phyloP scores from a whole-genome alignment of 2,113 vertebrate species.

The Myocastor coypus region DNA sequence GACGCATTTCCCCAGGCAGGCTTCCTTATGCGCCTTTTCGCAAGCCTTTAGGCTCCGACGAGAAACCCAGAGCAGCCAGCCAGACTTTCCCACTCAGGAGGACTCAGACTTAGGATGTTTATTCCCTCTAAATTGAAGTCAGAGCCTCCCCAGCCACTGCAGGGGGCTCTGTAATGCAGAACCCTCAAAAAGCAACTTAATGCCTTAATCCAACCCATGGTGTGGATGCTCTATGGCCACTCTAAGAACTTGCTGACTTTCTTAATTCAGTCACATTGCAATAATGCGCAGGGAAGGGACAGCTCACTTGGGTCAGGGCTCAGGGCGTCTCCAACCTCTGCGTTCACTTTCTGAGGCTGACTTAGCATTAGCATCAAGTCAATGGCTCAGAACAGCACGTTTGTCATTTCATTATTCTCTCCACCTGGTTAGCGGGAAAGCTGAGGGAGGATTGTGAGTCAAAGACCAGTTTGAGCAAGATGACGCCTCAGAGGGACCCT shows the following conservation, averaged over 20 bases:
- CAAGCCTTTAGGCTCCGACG: background rate
- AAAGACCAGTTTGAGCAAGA: background rate
- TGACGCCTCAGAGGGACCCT: background rate
- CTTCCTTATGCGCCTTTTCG: background rate
- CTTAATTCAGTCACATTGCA: background rate
- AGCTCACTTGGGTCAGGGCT: background rate
- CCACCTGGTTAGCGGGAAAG: background rate
- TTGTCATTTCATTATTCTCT: background rate
- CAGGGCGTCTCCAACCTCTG: background rate
- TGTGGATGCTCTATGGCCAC: background rate
- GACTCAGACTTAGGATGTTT: background rate
- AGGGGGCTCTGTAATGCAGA: background rate
- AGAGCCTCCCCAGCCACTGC: background rate
- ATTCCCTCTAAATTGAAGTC: background rate
- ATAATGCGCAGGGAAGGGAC: background rate
- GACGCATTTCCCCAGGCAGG: background rate
- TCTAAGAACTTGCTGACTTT: background rate
- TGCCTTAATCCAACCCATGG: background rate
- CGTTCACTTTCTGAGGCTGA: background rate
- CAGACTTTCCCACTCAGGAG: background rate
- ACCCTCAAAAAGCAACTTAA: background rate
- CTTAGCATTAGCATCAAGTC: background rate
- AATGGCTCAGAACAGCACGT: background rate
- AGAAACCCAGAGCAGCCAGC: background rate
- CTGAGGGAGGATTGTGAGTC: no score